Evolutionary conservation across 1,140 invertebrate species (phyloP).

Genomic region (Hestina assimilis): DNA sequence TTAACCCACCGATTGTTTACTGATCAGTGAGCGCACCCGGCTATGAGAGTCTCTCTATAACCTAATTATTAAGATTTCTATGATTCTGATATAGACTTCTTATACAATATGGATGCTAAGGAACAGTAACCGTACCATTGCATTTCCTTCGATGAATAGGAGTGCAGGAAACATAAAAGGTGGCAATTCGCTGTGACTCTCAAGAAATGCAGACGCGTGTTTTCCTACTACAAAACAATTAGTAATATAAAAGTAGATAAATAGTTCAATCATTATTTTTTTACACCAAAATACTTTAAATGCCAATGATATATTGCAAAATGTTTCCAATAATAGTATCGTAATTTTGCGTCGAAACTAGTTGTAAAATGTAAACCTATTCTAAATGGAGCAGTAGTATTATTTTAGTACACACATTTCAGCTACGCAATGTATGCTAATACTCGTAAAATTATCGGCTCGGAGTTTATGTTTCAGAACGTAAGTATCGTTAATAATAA

Average conservation of each 20-base stretch:
- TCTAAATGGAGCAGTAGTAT: neutral
- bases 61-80: too few relatives aligned
- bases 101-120: too few relatives aligned
- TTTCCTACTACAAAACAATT: too few relatives aligned
- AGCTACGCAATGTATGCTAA: neutral
- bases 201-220: too few relatives aligned
- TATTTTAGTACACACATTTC: conserved; percentile 1
- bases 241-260: neutral
- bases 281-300: neutral
- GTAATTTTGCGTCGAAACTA: neutral
- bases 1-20: too few relatives aligned
- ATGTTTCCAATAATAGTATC: neutral
- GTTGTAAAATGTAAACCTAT: conserved; percentile 4
- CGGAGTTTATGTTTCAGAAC: neutral
- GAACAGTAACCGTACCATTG: too few relatives aligned
- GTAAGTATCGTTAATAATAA: neutral
- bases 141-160: too few relatives aligned
- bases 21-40: too few relatives aligned
- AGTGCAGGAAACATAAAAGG: too few relatives aligned
- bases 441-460: neutral
- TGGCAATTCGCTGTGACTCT: too few relatives aligned
- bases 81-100: too few relatives aligned
- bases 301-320: neutral
- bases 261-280: neutral
- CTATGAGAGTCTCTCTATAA: too few relatives aligned